Base-by-base conservation (phyloP, 2,797 vertebrate species). In the Prionace glauca region DNA sequence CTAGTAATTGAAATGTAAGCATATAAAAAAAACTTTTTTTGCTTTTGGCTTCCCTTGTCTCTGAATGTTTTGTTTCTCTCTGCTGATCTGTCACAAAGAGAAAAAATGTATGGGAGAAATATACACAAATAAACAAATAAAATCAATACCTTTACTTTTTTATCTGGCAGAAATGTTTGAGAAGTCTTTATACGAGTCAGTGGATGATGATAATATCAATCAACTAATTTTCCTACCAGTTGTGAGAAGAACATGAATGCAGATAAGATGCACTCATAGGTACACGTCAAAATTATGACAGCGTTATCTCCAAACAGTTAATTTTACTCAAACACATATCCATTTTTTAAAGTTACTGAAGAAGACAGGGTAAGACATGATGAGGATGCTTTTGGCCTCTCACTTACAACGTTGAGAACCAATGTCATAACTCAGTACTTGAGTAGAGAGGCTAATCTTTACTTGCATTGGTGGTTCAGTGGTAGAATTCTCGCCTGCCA, bases 401-500 rank as follows among this genome's bases (percentile, higher is more conserved):
- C 32, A 45, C 20, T 3, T 41, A 1, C 7, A 36, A 1, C 5
- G 18, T 41, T 20, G 36, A 22, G 36, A 45, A 45, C 18, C 14
- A 41, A 84, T 41, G 41, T 20, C 36, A 45, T 8, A 86, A 8
- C 8, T 86, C 2, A 84, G 36, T 86, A 36, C 41, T 86, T 45
- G 14, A 45, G 41, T 86, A 45, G 36, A 86, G 1, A 41, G n/a
- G 45, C 8, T 45, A 0, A 86, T 20, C 20, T 86, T 79, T 36
- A 79, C 77, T 16, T 94, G 93, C 93, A 94, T 94, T 94, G 93
- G 93, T 94, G 93, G 93, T 94, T 94, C 93, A 94, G 93, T 94
- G 93, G 93, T 94, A 94, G 93, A 94, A 94, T 94, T 94, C 93
- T 94, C 93, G 93, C 93, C 93, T 94, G 93, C 93, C 93, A 94